A percentile compares a stretch with the other conserved stretches of the same genome.
phyloP scores from a whole-genome alignment of 2,797 vertebrate genomes.

The Onychomys torridus region DNA sequence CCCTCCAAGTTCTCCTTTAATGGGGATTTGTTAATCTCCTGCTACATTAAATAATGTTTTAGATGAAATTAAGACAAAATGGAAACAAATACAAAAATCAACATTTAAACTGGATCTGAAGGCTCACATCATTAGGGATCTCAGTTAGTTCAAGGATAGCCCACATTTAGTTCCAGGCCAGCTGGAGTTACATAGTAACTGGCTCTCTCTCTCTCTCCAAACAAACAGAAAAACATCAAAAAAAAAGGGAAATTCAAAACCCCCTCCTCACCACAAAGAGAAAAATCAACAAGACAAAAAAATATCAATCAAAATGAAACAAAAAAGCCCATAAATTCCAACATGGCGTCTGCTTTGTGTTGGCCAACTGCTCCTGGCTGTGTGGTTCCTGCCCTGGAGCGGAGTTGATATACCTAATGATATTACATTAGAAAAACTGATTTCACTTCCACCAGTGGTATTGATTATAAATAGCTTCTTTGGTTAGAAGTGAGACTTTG shows the following conservation, averaged over 20 bases:
- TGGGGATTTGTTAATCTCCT: not conserved
- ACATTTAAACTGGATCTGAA: not conserved
- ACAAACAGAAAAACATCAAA: not conserved
- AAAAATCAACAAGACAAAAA: not conserved
- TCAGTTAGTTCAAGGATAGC: not conserved
- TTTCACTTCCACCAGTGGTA: not conserved
- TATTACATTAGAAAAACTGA: not conserved
- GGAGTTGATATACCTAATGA: not conserved
- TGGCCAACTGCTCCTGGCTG: not conserved
- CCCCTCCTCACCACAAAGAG: not conserved
- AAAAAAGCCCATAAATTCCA: not conserved
- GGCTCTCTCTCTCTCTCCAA: not conserved
- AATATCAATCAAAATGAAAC: not conserved
- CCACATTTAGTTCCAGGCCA: not conserved
- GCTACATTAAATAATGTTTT: not conserved
- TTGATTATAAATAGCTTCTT: not conserved
- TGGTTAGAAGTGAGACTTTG: not conserved
- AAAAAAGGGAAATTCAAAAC: not conserved
- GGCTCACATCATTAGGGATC: not conserved
- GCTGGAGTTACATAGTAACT: not conserved
- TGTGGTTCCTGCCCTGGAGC: not conserved
- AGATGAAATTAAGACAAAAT: not conserved
- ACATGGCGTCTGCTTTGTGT: not conserved
- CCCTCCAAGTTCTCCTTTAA: not conserved
- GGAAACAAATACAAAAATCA: not conserved